These are phyloP conservation scores for Molossus molossus DNA, from an alignment of 2,797 vertebrate species.

Conservation along the genomic window DNA sequence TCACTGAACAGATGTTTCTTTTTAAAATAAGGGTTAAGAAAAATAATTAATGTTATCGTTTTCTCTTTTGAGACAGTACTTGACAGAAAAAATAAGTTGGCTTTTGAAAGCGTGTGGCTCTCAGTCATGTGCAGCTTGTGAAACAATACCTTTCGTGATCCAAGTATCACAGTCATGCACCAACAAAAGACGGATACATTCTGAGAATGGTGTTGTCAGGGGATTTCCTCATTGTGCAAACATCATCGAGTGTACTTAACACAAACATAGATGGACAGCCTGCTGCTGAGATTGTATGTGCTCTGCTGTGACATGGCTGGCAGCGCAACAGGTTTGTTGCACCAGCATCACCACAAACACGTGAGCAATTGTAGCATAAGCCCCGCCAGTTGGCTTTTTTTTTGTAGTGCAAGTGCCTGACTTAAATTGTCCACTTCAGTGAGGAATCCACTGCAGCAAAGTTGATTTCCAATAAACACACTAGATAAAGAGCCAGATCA, in stretches of 20 bases:
- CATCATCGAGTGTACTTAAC: neutral
- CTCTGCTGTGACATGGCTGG: neutral
- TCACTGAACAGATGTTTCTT: slow-evolving; percentile 40
- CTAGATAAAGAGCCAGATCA: neutral
- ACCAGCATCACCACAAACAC: neutral
- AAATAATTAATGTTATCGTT: slow-evolving; percentile 34
- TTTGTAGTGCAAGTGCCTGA: neutral
- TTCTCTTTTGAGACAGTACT: slow-evolving; percentile 40
- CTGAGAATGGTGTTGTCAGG: neutral
- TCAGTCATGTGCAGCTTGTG: neutral
- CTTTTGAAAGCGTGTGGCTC: neutral
- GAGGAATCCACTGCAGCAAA: neutral
- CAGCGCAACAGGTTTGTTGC: neutral
- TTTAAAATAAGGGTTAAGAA: slow-evolving; percentile 52
- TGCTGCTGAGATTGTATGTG: neutral
- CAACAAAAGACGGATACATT: neutral
- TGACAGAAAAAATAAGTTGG: neutral
- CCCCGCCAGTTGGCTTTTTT: neutral
- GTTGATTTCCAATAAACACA: neutral
- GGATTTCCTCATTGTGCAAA: neutral
- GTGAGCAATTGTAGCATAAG: neutral
- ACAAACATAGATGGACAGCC: neutral
- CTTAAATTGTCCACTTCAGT: neutral
- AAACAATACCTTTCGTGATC: neutral
- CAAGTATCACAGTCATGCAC: neutral